These are phyloP conservation scores for Silurus glanis DNA, from an alignment of 2,113 vertebrate genomes.

Conservation along the genomic window DNA sequence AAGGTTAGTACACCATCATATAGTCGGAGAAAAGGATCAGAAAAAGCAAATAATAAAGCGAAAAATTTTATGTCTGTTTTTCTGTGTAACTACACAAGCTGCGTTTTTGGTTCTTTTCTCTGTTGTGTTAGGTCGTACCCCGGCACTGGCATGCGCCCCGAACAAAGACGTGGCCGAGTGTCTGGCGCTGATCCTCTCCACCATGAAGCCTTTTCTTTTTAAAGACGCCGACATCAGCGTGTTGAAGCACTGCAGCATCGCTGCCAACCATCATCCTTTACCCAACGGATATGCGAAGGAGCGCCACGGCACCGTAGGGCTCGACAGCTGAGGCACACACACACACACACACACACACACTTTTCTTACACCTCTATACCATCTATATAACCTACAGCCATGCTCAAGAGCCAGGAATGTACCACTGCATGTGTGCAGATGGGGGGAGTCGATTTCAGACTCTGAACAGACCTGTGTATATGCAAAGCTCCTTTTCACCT, in stretches of 20 bases:
- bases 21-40: too few relatives aligned
- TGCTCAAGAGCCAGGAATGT: constrained; percentile 65
- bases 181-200: constrained; percentile 96
- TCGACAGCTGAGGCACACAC: constrained; percentile 76
- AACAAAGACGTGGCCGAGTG: constrained; percentile 98
- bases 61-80: not conserved
- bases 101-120: not conserved
- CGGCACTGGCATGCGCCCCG: constrained; percentile 92
- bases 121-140: constrained; percentile 80
- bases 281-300: constrained; percentile 77
- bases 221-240: constrained; percentile 87
- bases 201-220: constrained; percentile 96
- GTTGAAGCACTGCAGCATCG: constrained; percentile 90
- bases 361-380: constrained; percentile 51
- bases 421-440: constrained; percentile 48
- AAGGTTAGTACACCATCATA: constrained; percentile 74
- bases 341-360: not conserved
- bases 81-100: not conserved
- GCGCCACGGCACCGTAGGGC: constrained; percentile 79
- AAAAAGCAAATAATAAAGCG: not conserved
- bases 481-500: constrained; percentile 71
- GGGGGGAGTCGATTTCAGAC: constrained; percentile 45
- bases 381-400: constrained; percentile 56
- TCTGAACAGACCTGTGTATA: constrained; percentile 67
- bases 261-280: constrained; percentile 73